Evolutionary conservation across 2,888 invertebrate genomes (phyloP).

Genomic region (Agrilus cyanescens): DNA sequence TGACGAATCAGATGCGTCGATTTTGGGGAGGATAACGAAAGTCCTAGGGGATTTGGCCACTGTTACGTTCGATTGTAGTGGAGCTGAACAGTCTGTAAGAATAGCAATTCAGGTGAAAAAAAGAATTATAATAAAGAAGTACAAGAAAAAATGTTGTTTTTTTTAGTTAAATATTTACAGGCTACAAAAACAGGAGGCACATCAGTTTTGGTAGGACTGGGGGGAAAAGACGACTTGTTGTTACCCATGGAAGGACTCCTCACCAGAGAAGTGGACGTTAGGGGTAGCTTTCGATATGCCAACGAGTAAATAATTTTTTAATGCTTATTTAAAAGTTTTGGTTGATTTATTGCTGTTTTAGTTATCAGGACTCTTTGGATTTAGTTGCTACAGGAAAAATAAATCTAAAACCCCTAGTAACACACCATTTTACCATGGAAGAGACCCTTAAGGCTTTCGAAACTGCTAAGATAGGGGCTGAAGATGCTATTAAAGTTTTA

Average conservation of each 20-base stretch:
- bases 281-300: conserved; percentile 86
- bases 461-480: conserved; percentile 54
- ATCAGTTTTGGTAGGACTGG: conserved; percentile 81
- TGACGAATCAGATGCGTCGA: conserved; percentile 44
- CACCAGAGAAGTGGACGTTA: conserved; percentile 78
- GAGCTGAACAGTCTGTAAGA: conserved; percentile 68
- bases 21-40: conserved; percentile 46
- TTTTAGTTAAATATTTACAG: conserved; percentile 35
- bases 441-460: conserved; percentile 71
- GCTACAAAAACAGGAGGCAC: conserved; percentile 79
- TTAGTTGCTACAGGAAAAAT: conserved; percentile 61
- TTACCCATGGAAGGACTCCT: conserved; percentile 74
- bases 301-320: conserved; percentile 56
- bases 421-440: conserved; percentile 63
- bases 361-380: conserved; percentile 61
- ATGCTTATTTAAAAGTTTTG: neutral
- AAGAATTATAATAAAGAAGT: conserved; percentile 43
- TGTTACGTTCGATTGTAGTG: conserved; percentile 79
- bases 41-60: conserved; percentile 54
- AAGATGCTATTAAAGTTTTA: conserved; percentile 71
- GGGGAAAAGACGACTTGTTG: conserved; percentile 56
- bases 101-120: conserved; percentile 64
- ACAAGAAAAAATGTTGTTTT: neutral
- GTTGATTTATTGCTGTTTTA: conserved; percentile 26
- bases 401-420: conserved; percentile 64